A percentile compares a stretch with the other conserved stretches of the same genome.
phyloP scores from a whole-genome alignment of 2,797 vertebrate species.

The Epinephelus malabaricus region DNA sequence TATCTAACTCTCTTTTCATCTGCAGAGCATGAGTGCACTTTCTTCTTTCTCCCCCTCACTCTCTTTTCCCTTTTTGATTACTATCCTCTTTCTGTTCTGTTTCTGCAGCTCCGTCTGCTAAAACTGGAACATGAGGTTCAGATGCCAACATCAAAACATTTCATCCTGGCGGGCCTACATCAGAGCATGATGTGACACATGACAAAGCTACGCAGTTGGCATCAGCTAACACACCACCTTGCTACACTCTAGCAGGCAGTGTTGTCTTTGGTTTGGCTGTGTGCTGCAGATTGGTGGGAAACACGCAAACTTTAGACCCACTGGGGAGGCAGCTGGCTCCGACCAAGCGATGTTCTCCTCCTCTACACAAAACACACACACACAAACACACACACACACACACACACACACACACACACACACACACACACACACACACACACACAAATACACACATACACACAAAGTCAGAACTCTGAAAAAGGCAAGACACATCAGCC shows the following conservation, averaged over 20 bases:
- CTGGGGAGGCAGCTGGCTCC: conserved; percentile 75
- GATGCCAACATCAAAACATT: conserved; percentile 43
- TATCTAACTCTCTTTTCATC: conserved; percentile 40
- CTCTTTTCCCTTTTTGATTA: conserved; percentile 5
- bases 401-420: conserved; percentile 5
- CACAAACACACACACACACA: conserved; percentile 6
- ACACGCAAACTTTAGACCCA: conserved; percentile 77
- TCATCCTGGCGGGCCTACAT: conserved; percentile 46
- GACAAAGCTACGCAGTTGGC: conserved; percentile 45
- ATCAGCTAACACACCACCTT: conserved; percentile 43
- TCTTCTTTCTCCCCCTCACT: neutral
- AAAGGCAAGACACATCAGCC: conserved; percentile 74
- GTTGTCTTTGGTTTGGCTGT: conserved; percentile 53
- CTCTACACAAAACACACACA: conserved; percentile 11
- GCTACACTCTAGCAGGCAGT: conserved; percentile 48
- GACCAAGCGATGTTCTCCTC: conserved; percentile 57
- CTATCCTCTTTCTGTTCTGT: conserved; percentile 11
- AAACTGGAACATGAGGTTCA: conserved; percentile 40
- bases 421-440: conserved; percentile 19
- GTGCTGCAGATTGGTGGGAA: conserved; percentile 76
- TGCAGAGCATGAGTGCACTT: conserved; percentile 22
- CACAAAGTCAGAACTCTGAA: conserved; percentile 64
- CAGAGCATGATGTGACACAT: conserved; percentile 32
- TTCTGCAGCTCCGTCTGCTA: conserved; percentile 25
- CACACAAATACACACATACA: conserved; percentile 11